These are phyloP conservation scores for Dendrocopos noguchii DNA, from an alignment of 2,113 vertebrate genomes.

Conservation along the genomic window DNA sequence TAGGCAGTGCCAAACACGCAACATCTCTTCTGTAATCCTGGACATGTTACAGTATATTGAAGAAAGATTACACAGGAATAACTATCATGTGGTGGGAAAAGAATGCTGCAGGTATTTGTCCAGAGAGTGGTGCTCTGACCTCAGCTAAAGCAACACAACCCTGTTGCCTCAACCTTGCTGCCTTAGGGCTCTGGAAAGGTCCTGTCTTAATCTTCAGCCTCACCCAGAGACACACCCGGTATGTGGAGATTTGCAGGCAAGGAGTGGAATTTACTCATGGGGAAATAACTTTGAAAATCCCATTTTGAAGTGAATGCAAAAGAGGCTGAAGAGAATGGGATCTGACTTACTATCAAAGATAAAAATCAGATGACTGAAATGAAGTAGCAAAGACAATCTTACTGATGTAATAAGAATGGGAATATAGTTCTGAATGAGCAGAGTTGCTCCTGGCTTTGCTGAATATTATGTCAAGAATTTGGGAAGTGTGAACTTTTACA, in stretches of 20 bases:
- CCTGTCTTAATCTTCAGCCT: not conserved
- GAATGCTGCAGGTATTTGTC: not conserved
- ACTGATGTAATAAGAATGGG: not conserved
- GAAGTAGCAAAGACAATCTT: not conserved
- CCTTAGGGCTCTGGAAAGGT: not conserved
- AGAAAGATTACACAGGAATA: not conserved
- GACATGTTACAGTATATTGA: not conserved
- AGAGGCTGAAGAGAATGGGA: not conserved
- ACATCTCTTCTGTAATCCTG: not conserved
- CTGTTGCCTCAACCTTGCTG: not conserved
- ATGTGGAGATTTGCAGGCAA: not conserved
- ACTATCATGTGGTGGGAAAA: not conserved
- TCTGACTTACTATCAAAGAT: not conserved
- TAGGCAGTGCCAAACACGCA: not conserved
- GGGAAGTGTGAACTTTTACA: not conserved
- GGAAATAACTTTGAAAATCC: not conserved
- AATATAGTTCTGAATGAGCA: not conserved
- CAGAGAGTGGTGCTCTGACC: conserved; percentile 59
- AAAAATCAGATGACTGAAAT: not conserved
- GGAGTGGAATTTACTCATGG: conserved; percentile 17
- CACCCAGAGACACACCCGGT: conserved; percentile 3
- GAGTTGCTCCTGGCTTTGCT: not conserved
- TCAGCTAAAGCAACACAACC: not conserved
- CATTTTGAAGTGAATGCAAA: conserved; percentile 17
- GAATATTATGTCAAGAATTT: not conserved